These are phyloP conservation scores for Andricus curvator DNA, from an alignment of 2,888 invertebrate genomes.

Conservation along the genomic window DNA sequence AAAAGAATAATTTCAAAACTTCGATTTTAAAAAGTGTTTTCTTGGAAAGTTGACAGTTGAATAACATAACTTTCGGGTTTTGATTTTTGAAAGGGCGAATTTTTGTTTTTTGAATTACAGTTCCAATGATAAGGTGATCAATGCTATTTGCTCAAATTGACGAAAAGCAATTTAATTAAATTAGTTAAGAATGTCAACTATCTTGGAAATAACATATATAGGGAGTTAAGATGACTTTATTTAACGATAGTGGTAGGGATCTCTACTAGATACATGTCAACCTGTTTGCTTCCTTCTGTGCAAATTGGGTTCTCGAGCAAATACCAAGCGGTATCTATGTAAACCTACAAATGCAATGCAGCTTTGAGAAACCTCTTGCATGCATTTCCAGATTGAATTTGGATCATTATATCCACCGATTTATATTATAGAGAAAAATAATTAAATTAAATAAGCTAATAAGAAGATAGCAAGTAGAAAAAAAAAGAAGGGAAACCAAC, in stretches of 20 bases:
- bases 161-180: not conserved
- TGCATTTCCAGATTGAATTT: not conserved
- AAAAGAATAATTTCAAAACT: too few species aligned
- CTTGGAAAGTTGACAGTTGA: too few species aligned
- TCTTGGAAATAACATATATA: not conserved
- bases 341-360: not conserved
- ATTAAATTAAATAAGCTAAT: not conserved
- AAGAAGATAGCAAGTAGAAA: too few species aligned
- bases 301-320: slow-evolving; percentile 20
- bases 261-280: not conserved
- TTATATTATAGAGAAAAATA: not conserved
- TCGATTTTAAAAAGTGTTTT: too few species aligned
- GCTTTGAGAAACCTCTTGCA: not conserved
- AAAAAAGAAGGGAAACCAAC: too few species aligned
- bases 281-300: slow-evolving; percentile 9
- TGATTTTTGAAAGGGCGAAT: too few species aligned
- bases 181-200: not conserved
- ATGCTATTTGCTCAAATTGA: too few species aligned
- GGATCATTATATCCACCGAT: not conserved
- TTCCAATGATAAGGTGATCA: too few species aligned
- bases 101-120: not conserved
- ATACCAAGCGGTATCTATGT: not conserved
- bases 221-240: not conserved
- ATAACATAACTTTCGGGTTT: too few species aligned
- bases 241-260: slow-evolving; percentile 2